These are phyloP conservation scores for Acropternis orthonyx DNA, from an alignment of 2,797 vertebrate genomes.

Conservation along the genomic window DNA sequence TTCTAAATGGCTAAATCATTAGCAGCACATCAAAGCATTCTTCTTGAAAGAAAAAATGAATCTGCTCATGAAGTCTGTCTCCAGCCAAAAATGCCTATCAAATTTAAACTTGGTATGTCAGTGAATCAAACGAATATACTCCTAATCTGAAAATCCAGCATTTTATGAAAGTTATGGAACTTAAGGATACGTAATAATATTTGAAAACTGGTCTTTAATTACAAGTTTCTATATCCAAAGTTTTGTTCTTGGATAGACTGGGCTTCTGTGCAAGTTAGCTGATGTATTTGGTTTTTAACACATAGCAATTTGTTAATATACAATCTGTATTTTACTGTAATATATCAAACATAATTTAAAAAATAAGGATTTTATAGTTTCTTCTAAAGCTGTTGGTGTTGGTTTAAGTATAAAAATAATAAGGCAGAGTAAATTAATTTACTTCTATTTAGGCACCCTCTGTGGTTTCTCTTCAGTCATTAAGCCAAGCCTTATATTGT, in stretches of 20 bases:
- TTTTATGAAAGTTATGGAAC: not conserved
- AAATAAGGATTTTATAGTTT: not conserved
- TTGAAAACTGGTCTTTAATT: not conserved
- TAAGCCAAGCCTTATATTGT: not conserved
- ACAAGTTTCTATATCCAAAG: not conserved
- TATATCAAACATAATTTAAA: not conserved
- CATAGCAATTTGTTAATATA: not conserved
- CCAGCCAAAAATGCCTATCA: not conserved
- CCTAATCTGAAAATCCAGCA: not conserved
- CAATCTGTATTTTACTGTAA: not conserved
- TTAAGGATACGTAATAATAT: not conserved
- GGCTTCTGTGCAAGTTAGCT: not conserved
- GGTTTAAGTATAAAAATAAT: not conserved
- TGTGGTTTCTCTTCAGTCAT: not conserved
- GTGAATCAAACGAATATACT: not conserved
- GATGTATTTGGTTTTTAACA: not conserved
- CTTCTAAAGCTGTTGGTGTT: not conserved
- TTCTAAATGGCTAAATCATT: slow-evolving; percentile 19
- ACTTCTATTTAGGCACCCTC: not conserved
- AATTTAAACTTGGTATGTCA: not conserved
- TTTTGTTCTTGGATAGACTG: not conserved
- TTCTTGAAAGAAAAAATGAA: slow-evolving; percentile 2
- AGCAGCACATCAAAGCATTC: slow-evolving; percentile 1
- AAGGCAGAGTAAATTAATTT: not conserved
- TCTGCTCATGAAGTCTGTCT: not conserved